Conservation (phyloP, 2,113 vertebrate genomes). For the Lepisosteus osseus region DNA sequence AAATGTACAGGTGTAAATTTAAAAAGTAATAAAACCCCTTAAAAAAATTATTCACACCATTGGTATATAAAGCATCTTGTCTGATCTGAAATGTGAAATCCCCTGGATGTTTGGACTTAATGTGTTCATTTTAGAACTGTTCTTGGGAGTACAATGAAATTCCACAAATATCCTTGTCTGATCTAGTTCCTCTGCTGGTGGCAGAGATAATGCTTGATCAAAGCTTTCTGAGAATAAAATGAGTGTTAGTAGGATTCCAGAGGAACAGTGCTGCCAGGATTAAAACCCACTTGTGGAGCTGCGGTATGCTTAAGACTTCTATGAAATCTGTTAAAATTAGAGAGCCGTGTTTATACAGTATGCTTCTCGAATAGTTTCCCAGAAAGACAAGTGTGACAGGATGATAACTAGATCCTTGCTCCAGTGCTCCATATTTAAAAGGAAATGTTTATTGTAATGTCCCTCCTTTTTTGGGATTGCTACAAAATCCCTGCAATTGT, state of each 20-base stretch:
- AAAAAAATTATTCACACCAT: neutral
- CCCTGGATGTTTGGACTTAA: too few relatives aligned
- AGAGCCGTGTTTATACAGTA: too few relatives aligned
- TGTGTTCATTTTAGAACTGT: neutral
- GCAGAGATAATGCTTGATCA: neutral
- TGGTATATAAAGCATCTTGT: neutral
- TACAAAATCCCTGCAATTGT: slow-evolving; percentile 50
- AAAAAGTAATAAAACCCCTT: too few relatives aligned
- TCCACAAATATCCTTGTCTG: neutral
- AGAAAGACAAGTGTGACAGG: too few relatives aligned
- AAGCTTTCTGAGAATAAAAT: neutral
- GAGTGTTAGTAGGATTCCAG: neutral
- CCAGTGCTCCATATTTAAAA: too few relatives aligned
- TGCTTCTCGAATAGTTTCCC: too few relatives aligned
- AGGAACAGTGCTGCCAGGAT: neutral
- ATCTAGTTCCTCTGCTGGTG: neutral
- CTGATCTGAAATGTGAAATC: too few relatives aligned
- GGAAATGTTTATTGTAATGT: too few relatives aligned
- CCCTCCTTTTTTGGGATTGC: neutral
- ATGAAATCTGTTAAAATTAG: neutral
- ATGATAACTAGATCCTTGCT: too few relatives aligned
- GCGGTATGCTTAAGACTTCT: neutral
- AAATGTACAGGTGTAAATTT: too few relatives aligned
- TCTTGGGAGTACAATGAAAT: neutral
- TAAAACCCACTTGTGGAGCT: neutral